Evolutionary conservation across 2,797 vertebrate genomes (phyloP).

Genomic region (Pseudomugil tenellus): DNA sequence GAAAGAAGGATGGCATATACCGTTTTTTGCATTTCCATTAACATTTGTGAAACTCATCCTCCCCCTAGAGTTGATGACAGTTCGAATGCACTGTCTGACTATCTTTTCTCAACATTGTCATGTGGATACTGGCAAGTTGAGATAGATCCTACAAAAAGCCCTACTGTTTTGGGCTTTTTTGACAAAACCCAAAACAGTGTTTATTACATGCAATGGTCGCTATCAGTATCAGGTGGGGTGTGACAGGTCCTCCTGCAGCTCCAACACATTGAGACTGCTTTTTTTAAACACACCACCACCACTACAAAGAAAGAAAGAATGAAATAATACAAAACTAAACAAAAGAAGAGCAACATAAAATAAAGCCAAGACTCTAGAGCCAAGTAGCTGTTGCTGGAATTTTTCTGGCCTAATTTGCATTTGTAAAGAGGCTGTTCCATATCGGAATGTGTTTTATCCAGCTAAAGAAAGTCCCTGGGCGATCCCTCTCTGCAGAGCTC

Average conservation of each 20-base stretch:
- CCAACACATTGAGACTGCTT: conserved; percentile 77
- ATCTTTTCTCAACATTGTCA: conserved; percentile 1
- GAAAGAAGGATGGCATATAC: neutral
- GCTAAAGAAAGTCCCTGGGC: conserved; percentile 96
- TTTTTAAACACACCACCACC: conserved; percentile 84
- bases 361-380: conserved; percentile 89
- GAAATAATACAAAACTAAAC: no score
- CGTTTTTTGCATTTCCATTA: neutral
- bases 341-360: conserved; percentile 75
- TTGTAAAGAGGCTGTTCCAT: conserved; percentile 99
- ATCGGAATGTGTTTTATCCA: conserved; percentile 99
- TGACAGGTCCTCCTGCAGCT: conserved; percentile 79
- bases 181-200: neutral
- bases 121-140: no score
- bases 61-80: neutral
- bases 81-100: neutral
- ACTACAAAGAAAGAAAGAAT: conserved; percentile 1
- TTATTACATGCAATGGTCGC: neutral
- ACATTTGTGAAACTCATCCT: neutral
- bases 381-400: conserved; percentile 88
- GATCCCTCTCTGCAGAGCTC: conserved; percentile 92
- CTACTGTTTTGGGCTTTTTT: no score
- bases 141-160: no score
- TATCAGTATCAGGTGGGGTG: conserved; percentile 9
- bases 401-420: conserved; percentile 98